phyloP scores from a whole-genome alignment of 2,113 vertebrate species.

The Oreochromis aureus region DNA sequence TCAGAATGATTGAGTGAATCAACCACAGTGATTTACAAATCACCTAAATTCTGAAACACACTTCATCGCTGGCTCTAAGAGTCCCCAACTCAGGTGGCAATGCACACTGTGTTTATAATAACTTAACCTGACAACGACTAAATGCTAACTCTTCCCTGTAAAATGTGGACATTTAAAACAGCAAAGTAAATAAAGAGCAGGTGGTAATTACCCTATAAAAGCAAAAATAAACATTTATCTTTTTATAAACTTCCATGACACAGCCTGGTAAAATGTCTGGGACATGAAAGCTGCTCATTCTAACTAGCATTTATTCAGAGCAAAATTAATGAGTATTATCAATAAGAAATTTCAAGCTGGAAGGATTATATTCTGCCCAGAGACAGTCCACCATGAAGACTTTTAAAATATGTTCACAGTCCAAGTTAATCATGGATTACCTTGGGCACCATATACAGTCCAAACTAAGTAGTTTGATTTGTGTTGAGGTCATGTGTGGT shows the following conservation, averaged over 20 bases:
- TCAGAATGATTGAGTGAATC: not conserved
- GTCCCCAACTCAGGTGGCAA: not conserved
- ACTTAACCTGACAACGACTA: not conserved
- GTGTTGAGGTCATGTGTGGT: not conserved
- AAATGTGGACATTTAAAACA: not conserved
- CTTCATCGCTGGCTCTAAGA: not conserved
- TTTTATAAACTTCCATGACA: not conserved
- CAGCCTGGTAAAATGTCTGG: not conserved
- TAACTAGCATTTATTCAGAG: not conserved
- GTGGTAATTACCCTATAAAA: not conserved
- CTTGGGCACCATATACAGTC: not conserved
- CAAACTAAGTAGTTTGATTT: not conserved
- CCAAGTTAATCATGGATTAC: not conserved
- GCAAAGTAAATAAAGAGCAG: not conserved
- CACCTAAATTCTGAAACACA: not conserved
- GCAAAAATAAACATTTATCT: not conserved
- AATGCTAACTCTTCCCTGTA: fast-evolving
- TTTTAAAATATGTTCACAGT: not conserved
- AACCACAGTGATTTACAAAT: not conserved
- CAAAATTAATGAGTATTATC: not conserved
- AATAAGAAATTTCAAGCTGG: not conserved
- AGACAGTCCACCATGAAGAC: not conserved
- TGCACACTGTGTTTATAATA: not conserved
- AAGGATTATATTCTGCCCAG: not conserved
- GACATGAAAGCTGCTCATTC: not conserved